A percentile compares a stretch with the other conserved stretches of the same genome.
phyloP scores from a whole-genome alignment of 2,888 invertebrate species.

The Tribolium freemani region DNA sequence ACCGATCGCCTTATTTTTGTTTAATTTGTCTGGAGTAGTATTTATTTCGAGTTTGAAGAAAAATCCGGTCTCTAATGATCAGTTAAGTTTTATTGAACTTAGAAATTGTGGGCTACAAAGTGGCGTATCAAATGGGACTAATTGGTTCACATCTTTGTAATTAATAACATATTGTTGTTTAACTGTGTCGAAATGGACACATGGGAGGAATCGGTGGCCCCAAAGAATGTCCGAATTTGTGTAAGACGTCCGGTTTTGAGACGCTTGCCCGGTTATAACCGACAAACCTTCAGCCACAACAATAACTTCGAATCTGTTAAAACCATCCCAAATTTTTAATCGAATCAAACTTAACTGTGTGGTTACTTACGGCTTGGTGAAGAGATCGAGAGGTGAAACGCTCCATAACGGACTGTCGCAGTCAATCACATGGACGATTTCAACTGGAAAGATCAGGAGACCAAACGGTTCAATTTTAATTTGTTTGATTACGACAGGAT shows the following conservation, averaged over 20 bases:
- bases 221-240: constrained; percentile 84
- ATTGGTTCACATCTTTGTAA: constrained; percentile 75
- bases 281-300: constrained; percentile 87
- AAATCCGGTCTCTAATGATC: neutral
- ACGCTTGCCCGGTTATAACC: constrained; percentile 81
- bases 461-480: constrained; percentile 77
- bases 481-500: constrained; percentile 78
- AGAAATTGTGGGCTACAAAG: constrained; percentile 81
- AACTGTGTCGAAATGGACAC: constrained; percentile 71
- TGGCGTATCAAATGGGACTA: constrained; percentile 81
- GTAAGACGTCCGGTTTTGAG: constrained; percentile 84
- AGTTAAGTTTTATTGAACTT: neutral
- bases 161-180: constrained; percentile 74
- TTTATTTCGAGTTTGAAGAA: too few species aligned
- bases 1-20: too few species aligned
- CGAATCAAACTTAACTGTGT: too few species aligned
- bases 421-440: constrained; percentile 87
- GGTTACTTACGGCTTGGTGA: constrained; percentile 69
- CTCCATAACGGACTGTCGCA: constrained; percentile 83
- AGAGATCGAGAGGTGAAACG: constrained; percentile 81
- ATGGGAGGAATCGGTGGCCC: constrained; percentile 81
- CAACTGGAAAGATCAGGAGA: constrained; percentile 86
- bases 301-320: constrained; percentile 83
- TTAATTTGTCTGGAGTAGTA: too few species aligned
- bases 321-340: neutral